phyloP scores from a whole-genome alignment of 2,888 invertebrate species.

The Cecidostiba fungosa region DNA sequence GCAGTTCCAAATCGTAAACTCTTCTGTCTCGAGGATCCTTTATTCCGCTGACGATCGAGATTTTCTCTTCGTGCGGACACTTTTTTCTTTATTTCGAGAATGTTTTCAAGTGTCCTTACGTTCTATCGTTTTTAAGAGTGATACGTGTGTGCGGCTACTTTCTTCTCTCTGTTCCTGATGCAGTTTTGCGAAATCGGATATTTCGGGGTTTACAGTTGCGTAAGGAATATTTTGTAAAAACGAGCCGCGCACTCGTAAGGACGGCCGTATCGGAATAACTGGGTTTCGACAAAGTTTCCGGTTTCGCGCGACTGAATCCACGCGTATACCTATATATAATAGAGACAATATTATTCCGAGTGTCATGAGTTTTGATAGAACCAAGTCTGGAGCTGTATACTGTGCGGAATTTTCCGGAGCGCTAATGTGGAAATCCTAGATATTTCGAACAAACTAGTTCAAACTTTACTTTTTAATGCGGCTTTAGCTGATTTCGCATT shows the following conservation, averaged over 20 bases:
- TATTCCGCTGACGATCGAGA: neutral
- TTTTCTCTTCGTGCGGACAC: neutral
- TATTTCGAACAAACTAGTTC: neutral
- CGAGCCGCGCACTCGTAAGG: no score
- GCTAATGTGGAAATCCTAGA: neutral
- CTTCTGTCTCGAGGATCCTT: neutral
- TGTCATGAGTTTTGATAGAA: neutral
- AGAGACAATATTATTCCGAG: neutral
- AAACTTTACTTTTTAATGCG: neutral
- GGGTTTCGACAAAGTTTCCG: no score
- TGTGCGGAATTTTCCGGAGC: no score
- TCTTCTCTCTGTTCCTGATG: neutral
- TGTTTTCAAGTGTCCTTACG: neutral
- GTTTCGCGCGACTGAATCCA: no score
- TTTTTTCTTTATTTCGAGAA: neutral
- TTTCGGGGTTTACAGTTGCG: no score
- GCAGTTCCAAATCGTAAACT: neutral
- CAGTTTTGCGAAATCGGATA: neutral
- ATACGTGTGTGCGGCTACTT: neutral
- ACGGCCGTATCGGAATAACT: no score
- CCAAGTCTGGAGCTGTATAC: no score
- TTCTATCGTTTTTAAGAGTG: neutral
- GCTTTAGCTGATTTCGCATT: neutral
- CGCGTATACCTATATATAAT: no score
- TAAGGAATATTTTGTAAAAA: no score